Percentiles rank a stretch among this genome's conserved stretches.
phyloP scores from a whole-genome alignment of 2,888 invertebrate genomes.

The Oconnorella tubifera region DNA sequence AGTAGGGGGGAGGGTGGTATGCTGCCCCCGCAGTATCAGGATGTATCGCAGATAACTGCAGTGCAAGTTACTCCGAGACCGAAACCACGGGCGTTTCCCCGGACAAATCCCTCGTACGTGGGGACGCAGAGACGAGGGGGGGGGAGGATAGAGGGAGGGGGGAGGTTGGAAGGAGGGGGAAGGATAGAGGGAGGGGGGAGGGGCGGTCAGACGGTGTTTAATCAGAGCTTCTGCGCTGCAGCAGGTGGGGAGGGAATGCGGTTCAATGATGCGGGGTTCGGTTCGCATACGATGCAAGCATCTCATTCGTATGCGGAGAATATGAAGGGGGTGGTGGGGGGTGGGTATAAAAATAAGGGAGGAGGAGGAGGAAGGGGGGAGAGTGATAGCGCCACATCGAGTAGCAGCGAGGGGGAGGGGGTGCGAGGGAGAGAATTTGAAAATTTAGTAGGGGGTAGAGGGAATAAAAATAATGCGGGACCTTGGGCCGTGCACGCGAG shows the following conservation, averaged over 20 bases:
- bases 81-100: conserved; percentile 50
- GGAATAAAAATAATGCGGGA: too few species aligned
- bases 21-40: conserved; percentile 31
- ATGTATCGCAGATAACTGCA: conserved; percentile 37
- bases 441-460: too few species aligned
- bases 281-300: conserved; percentile 15
- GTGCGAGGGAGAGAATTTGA: too few species aligned
- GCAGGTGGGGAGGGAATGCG: background rate
- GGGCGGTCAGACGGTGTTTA: conserved; percentile 7
- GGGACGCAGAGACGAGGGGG: conserved; percentile 41
- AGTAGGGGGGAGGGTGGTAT: too few species aligned
- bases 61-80: conserved; percentile 41
- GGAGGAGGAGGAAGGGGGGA: background rate
- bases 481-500: too few species aligned
- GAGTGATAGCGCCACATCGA: background rate
- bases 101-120: conserved; percentile 54
- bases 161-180: too few species aligned
- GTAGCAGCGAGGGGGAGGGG: too few species aligned
- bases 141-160: background rate
- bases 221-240: background rate
- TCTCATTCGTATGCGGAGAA: conserved; percentile 2
- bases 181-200: conserved; percentile 7
- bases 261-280: background rate
- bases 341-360: background rate
- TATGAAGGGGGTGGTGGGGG: background rate